Percentiles rank a stretch among this genome's conserved stretches.
phyloP scores from a whole-genome alignment of 2,113 vertebrate species.

The Tapirus terrestris region DNA sequence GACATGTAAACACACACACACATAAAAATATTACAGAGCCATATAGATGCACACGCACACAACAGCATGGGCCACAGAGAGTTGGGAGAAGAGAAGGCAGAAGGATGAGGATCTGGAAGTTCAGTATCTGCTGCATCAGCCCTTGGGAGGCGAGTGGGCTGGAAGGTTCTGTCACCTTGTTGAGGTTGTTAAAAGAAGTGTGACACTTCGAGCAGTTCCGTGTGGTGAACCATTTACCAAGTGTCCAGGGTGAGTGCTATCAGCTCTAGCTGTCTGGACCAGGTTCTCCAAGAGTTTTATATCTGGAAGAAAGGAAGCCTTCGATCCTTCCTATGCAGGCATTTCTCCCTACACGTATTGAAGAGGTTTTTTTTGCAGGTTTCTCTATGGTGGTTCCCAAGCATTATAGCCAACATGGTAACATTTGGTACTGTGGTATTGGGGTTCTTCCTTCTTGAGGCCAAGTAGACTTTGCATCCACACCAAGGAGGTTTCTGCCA shows the following conservation, averaged over 20 bases:
- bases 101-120: background rate
- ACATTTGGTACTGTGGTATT: background rate
- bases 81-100: background rate
- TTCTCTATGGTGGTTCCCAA: background rate
- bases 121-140: background rate
- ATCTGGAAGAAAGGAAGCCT: background rate
- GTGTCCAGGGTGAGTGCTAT: too few species aligned
- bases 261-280: background rate
- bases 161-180: too few species aligned
- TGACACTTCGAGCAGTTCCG: too few species aligned
- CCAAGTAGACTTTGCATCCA: background rate
- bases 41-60: too few species aligned
- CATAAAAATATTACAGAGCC: background rate
- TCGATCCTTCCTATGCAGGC: background rate
- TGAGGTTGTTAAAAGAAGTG: background rate
- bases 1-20: rapidly evolving
- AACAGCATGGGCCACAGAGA: background rate
- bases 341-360: rapidly evolving
- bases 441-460: background rate
- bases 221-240: background rate
- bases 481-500: background rate
- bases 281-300: background rate
- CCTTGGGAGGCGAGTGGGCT: too few species aligned
- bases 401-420: background rate
- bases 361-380: background rate